These are phyloP conservation scores for Liolophura sinensis DNA, from an alignment of 1,140 invertebrate genomes.

Conservation along the genomic window DNA sequence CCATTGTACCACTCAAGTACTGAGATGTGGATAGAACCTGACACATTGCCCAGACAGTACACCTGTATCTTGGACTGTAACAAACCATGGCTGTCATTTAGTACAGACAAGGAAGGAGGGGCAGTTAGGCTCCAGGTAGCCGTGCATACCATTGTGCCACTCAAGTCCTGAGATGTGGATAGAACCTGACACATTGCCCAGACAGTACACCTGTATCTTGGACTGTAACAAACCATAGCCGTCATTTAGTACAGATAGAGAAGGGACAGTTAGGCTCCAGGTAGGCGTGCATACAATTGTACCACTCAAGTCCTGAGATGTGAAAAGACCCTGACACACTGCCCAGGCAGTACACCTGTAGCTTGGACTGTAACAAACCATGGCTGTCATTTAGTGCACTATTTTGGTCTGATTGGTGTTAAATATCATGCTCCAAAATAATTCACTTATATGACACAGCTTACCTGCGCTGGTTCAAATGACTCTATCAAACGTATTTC, in stretches of 20 bases:
- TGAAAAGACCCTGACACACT: slow-evolving; percentile 56
- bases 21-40: slow-evolving; percentile 64
- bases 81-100: too few species aligned
- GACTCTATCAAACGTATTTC: too few species aligned
- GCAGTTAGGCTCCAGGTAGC: slow-evolving; percentile 70
- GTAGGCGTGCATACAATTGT: slow-evolving; percentile 72
- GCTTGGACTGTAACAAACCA: slow-evolving; percentile 46
- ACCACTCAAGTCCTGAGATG: slow-evolving; percentile 85
- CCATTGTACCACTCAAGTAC: slow-evolving; percentile 88
- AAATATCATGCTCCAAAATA: slow-evolving; percentile 10
- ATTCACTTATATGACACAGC: too few species aligned
- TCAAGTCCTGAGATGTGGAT: slow-evolving; percentile 73
- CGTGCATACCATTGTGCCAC: slow-evolving; percentile 80
- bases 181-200: slow-evolving; percentile 60
- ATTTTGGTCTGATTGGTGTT: slow-evolving; percentile 11
- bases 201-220: slow-evolving; percentile 62
- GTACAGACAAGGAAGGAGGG: too few species aligned
- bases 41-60: slow-evolving; percentile 66
- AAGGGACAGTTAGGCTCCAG: slow-evolving; percentile 76
- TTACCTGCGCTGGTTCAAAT: too few species aligned
- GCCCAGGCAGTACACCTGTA: slow-evolving; percentile 64
- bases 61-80: slow-evolving; percentile 51
- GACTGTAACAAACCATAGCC: slow-evolving; percentile 44
- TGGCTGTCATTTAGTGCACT: too few species aligned
- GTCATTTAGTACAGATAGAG: too few species aligned